Base-by-base conservation (phyloP, 2,888 invertebrate genomes). In the Drosophila macrothrix region DNA sequence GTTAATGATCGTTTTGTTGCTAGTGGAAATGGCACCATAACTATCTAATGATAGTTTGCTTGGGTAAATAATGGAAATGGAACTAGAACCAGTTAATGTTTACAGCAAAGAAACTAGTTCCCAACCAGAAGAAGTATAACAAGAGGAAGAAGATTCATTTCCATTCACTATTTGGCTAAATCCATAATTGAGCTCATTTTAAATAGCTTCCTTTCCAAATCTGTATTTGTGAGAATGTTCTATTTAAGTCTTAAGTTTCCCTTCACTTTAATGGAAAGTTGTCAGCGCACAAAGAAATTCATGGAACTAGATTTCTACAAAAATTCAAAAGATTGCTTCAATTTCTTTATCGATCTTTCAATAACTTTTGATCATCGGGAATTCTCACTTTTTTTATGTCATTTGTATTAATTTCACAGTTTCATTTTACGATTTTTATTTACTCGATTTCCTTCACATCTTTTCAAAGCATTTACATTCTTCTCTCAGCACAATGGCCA, bases 181-280 rank as follows among this genome's bases (percentile, higher is more conserved):
- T 19, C 10, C 28, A 25, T 16, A 46, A 16, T 9, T 46, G 4
- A 43, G 22, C 22, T 3, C 2, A 43, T 22, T 43, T 5, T 41
- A n/a, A 31, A 43, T 22, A 58, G 31, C 56, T 58, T 31, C 29
- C 16, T 16, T 41, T 60, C 3, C 19, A 25, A 28, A 5, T 46
- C 25, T 9, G 7, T 4, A 10, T 35, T 46, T 58, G 35, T 3
- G 25, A 29, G 28, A 31, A 16, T 12, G 16, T 53, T 64, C 10
- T 31, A 37, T 46, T 29, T 29, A 31, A 37, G n/a, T 22, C 35
- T 37, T 29, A 4, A 37, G 19, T 54, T 35, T 29, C 29, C 59
- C 49, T 54, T 66, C 22, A 46, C n/a, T 65, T 52, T 52, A 28
- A 14, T 50, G 12, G 4, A 28, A 60, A 56, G 28, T 56, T 56